Base-by-base conservation (phyloP, 2,888 invertebrate species). In the Pseudanteris insignis region DNA sequence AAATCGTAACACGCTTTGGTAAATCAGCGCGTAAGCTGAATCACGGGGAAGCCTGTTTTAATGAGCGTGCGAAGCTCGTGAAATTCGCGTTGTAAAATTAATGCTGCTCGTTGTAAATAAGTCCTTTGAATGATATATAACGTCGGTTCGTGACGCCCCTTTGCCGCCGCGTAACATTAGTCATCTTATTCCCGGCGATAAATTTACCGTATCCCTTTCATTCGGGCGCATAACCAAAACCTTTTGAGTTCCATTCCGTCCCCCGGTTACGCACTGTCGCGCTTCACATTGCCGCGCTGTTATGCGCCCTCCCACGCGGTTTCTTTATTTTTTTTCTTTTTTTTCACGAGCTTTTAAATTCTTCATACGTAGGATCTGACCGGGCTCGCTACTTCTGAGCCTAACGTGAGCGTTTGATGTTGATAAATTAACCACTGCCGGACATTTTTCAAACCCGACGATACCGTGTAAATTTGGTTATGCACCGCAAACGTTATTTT, bases 261-360 rank as follows among this genome's bases (percentile, higher is more conserved):
- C 68, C 68, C 58, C 58, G 69, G 69, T 69, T 64, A 69, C 64
- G 70, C 59, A 63, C 61, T 65, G 69, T 65, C 68, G 70, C 65
- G 65, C 55, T 46, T 55, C 64, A 54, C 46, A 48, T 36, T n/a
- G 21, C 44, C 26, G 11, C 29, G 50, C 6, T n/a, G n/a, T n/a
- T n/a, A n/a, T n/a, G n/a, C n/a, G n/a, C n/a, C n/a, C n/a, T n/a
- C n/a, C n/a, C n/a, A n/a, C n/a, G n/a, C n/a, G n/a, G n/a, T n/a
- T n/a, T n/a, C n/a, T n/a, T n/a, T n/a, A n/a, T n/a, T n/a, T n/a
- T n/a, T n/a, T n/a, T n/a, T n/a, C n/a, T n/a, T n/a, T n/a, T n/a
- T n/a, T n/a, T n/a, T n/a, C n/a, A n/a, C n/a, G n/a, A n/a, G n/a
- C 48, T 54, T 64, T 58, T 33, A 62, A 59, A 61, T 62, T 64